Percentiles rank a stretch among this genome's conserved stretches.
Conservation (phyloP, 2,888 invertebrate species). For the Pegoplata infirma region DNA sequence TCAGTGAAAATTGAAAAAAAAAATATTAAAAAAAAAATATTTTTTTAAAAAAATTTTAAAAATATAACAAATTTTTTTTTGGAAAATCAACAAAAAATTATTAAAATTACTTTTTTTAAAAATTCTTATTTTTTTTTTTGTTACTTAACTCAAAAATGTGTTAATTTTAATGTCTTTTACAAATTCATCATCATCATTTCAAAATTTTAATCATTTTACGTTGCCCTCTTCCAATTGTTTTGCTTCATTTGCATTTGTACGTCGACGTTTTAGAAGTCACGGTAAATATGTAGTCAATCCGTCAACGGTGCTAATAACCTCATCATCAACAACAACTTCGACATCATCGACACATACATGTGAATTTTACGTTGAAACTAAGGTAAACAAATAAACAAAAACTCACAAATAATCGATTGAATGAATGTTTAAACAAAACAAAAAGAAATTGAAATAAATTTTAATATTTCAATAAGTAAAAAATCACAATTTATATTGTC, state of each 20-base stretch:
- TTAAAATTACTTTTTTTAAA: not conserved
- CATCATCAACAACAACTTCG: conserved; percentile 22
- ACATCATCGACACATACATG: conserved; percentile 20
- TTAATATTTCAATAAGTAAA: too few species aligned
- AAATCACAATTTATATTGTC: too few species aligned
- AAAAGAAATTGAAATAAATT: too few species aligned
- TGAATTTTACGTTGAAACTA: conserved; percentile 32
- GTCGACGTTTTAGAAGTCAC: conserved; percentile 54
- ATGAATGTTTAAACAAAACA: not conserved
- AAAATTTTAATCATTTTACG: conserved; percentile 26
- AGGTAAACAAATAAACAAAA: conserved; percentile 49
- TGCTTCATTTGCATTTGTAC: conserved; percentile 56
- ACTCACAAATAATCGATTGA: too few species aligned
- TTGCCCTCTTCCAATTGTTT: conserved; percentile 28
- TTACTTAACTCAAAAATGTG: too few species aligned
- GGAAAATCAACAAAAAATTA: not conserved
- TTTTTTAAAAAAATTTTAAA: too few species aligned
- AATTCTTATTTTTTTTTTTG: not conserved
- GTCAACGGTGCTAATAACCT: conserved; percentile 18
- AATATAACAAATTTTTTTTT: too few species aligned
- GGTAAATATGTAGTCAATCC: conserved; percentile 61
- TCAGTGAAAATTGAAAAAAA: not conserved
- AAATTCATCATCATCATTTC: conserved; percentile 23
- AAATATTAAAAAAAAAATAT: not conserved
- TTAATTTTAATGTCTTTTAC: conserved; percentile 45